phyloP scores from a whole-genome alignment of 2,888 invertebrate species.

The Lepidochrysops patricia region DNA sequence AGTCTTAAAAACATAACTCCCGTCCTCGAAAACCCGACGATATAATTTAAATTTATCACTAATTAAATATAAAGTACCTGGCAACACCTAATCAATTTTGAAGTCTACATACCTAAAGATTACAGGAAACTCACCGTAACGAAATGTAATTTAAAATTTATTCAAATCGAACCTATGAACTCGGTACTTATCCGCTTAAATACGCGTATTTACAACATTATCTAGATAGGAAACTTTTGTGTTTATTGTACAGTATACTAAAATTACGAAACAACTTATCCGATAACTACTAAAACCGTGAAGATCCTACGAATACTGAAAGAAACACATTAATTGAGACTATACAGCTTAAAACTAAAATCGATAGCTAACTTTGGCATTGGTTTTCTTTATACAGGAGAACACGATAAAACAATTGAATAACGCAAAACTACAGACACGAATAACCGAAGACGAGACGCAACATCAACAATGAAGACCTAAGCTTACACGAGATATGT shows the following conservation, averaged over 20 bases:
- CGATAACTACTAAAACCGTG: slow-evolving; percentile 54
- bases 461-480: slow-evolving; percentile 65
- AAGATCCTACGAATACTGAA: slow-evolving; percentile 70
- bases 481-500: slow-evolving; percentile 61
- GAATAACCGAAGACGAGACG: slow-evolving; percentile 47
- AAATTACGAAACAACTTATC: slow-evolving; percentile 64
- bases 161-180: slow-evolving; percentile 47
- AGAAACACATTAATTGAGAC: slow-evolving; percentile 69
- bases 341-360: slow-evolving; percentile 70
- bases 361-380: slow-evolving; percentile 74
- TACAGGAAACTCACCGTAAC: slow-evolving; percentile 72
- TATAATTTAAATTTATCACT: slow-evolving; percentile 46
- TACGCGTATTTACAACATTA: slow-evolving; percentile 60
- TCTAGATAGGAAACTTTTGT: slow-evolving; percentile 72
- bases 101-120: slow-evolving; percentile 63
- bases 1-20: slow-evolving; percentile 68
- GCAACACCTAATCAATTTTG: slow-evolving; percentile 66
- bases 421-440: slow-evolving; percentile 54
- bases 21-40: slow-evolving; percentile 35
- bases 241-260: slow-evolving; percentile 62
- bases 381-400: slow-evolving; percentile 67
- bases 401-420: slow-evolving; percentile 62
- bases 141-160: slow-evolving; percentile 43
- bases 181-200: slow-evolving; percentile 65
- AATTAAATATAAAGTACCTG: slow-evolving; percentile 56